A percentile compares a stretch with the other conserved stretches of the same genome.
phyloP scores from a whole-genome alignment of 1,140 invertebrate species.

The Thalassaphorura encarpata region DNA sequence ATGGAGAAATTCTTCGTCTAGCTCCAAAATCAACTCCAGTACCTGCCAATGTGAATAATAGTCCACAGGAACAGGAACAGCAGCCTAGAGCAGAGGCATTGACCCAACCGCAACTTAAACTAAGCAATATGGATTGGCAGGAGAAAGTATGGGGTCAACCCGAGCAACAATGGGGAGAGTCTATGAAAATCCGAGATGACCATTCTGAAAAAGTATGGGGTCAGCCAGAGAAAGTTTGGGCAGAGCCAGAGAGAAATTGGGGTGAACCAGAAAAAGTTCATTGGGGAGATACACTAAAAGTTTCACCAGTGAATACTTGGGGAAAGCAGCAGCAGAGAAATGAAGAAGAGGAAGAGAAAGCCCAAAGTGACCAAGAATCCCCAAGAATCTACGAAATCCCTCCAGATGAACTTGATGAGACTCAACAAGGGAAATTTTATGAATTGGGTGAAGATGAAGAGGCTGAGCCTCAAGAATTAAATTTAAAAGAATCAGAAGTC shows the following conservation, averaged over 20 bases:
- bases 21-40: too few relatives aligned
- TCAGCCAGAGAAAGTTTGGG: slow-evolving; percentile 44
- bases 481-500: neutral
- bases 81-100: too few relatives aligned
- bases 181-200: slow-evolving; percentile 11
- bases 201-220: slow-evolving; percentile 17
- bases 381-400: neutral
- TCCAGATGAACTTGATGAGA: neutral
- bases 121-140: too few relatives aligned
- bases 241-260: slow-evolving; percentile 48
- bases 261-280: slow-evolving; percentile 50
- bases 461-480: slow-evolving; percentile 9
- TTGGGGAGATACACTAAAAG: neutral
- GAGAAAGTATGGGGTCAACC: too few relatives aligned
- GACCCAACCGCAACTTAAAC: too few relatives aligned
- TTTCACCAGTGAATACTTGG: neutral
- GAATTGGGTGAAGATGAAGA: slow-evolving; percentile 27
- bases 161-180: slow-evolving; percentile 4
- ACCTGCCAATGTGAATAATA: too few relatives aligned
- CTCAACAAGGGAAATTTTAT: slow-evolving; percentile 9
- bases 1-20: neutral
- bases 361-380: neutral
- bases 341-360: neutral
- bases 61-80: too few relatives aligned
- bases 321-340: neutral